These are phyloP conservation scores for Acanthosepion esculentum DNA, from an alignment of 2,888 invertebrate genomes.

Conservation along the genomic window DNA sequence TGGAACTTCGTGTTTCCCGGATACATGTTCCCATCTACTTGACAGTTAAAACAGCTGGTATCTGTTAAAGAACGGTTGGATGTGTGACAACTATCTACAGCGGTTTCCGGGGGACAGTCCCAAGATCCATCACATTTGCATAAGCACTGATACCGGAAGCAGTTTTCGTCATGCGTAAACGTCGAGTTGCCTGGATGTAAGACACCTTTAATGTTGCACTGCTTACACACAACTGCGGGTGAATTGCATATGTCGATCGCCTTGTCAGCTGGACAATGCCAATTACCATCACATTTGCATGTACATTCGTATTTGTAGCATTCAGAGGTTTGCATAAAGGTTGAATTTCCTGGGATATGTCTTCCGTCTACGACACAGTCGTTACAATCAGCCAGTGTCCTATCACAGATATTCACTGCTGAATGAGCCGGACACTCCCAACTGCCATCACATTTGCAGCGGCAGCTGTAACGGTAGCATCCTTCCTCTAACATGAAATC, in stretches of 20 bases:
- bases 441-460: slow-evolving; percentile 41
- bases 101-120: slow-evolving; percentile 58
- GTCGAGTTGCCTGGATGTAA: slow-evolving; percentile 49
- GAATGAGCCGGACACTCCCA: slow-evolving; percentile 55
- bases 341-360: not conserved
- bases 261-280: slow-evolving; percentile 51
- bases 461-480: slow-evolving; percentile 45
- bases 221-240: not conserved
- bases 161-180: slow-evolving; percentile 54
- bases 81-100: slow-evolving; percentile 53
- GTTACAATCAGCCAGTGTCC: not conserved
- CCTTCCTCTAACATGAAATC: not conserved
- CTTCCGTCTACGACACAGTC: not conserved
- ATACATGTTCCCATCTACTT: not conserved
- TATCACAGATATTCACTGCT: slow-evolving; percentile 57
- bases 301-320: slow-evolving; percentile 44
- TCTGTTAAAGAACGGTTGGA: not conserved
- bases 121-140: slow-evolving; percentile 68
- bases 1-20: not conserved
- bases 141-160: slow-evolving; percentile 59
- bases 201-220: not conserved
- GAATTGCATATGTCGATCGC: not conserved
- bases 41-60: not conserved
- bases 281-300: slow-evolving; percentile 46
- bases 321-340: not conserved